A percentile compares a stretch with the other conserved stretches of the same genome.
Conservation (phyloP, 2,888 invertebrate genomes). For the Polyommatus iphigenia region DNA sequence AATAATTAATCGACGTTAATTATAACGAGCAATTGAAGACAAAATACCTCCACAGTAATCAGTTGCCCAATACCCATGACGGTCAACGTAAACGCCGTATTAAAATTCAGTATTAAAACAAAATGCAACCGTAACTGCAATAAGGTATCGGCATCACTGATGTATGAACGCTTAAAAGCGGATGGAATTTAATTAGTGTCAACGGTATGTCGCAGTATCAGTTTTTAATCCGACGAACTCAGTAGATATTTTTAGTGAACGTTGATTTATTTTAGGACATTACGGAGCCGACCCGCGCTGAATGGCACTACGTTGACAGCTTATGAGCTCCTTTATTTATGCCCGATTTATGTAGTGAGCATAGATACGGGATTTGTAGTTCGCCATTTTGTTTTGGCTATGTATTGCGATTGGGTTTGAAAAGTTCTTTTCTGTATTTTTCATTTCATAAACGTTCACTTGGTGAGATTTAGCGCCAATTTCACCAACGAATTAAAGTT, state of each 20-base stretch:
- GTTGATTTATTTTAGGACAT: conserved; percentile 75
- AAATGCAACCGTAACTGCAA: neutral
- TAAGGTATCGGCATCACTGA: neutral
- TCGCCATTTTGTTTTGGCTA: conserved; percentile 31
- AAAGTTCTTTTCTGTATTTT: neutral
- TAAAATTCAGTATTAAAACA: no score
- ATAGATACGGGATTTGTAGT: conserved; percentile 58
- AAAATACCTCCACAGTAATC: no score
- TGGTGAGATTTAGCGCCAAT: no score
- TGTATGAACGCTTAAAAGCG: conserved; percentile 9
- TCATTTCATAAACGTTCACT: no score
- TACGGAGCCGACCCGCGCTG: conserved; percentile 71
- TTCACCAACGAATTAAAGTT: no score
- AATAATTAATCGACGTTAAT: no score
- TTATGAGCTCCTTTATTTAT: conserved; percentile 77
- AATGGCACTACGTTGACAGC: conserved; percentile 77
- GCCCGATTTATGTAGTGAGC: conserved; percentile 76
- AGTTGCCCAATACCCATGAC: no score
- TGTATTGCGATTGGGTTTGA: conserved; percentile 15
- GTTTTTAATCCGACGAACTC: conserved; percentile 70
- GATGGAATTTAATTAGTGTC: conserved; percentile 19
- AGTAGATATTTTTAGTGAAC: conserved; percentile 69
- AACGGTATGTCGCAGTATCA: conserved; percentile 47
- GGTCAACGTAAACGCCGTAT: no score
- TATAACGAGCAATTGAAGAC: no score